Percentiles rank a stretch among this genome's conserved stretches.
Evolutionary conservation across 2,888 invertebrate genomes (phyloP).

Genomic region (Agrotis segetum): DNA sequence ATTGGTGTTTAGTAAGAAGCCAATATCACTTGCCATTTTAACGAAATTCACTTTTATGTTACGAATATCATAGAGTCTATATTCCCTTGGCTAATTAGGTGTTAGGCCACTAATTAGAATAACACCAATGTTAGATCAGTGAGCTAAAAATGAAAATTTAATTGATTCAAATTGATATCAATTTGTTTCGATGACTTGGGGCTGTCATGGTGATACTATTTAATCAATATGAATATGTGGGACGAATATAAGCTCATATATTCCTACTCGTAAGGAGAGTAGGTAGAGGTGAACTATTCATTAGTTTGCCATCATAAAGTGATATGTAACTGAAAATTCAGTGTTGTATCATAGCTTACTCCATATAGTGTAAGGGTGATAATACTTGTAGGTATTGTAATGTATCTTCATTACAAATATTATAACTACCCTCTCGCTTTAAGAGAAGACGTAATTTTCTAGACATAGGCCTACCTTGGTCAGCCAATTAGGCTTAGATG

Average conservation of each 20-base stretch:
- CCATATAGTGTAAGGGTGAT: conserved; percentile 40
- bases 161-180: conserved; percentile 44
- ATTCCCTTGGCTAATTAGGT: conserved; percentile 65
- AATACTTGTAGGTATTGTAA: conserved; percentile 28
- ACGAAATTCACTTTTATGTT: conserved; percentile 61
- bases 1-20: conserved; percentile 59
- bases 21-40: conserved; percentile 72
- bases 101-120: conserved; percentile 61
- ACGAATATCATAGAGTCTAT: conserved; percentile 60
- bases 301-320: conserved; percentile 16
- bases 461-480: conserved; percentile 28
- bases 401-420: conserved; percentile 19
- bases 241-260: conserved; percentile 16
- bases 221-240: conserved; percentile 24
- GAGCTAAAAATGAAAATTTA: conserved; percentile 66
- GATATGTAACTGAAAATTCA: conserved; percentile 30
- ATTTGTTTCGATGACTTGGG: conserved; percentile 32
- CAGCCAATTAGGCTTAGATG: conserved; percentile 27
- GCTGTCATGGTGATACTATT: conserved; percentile 28
- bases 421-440: conserved; percentile 11
- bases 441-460: conserved; percentile 28
- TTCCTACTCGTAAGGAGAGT: conserved; percentile 5
- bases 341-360: conserved; percentile 31
- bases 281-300: conserved; percentile 12
- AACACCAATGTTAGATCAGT: conserved; percentile 55